A percentile compares a stretch with the other conserved stretches of the same genome.
These are phyloP conservation scores for Sericinus montela DNA, from an alignment of 2,888 invertebrate species.

Conservation along the genomic window DNA sequence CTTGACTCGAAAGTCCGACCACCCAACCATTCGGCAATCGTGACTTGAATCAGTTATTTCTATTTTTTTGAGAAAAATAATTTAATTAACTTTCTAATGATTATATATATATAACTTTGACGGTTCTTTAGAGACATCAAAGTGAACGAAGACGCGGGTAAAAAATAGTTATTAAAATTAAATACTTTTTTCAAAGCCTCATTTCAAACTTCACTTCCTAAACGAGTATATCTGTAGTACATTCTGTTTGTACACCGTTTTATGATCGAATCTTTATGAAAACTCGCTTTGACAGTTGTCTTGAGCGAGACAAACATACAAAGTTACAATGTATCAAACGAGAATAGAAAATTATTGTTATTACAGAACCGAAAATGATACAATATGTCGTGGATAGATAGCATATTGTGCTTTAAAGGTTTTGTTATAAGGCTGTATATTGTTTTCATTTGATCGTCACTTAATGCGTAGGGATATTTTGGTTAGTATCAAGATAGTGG, in stretches of 20 bases:
- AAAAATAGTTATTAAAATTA: too few species aligned
- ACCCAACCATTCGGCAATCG: too few species aligned
- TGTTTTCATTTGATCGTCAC: conserved; percentile 4
- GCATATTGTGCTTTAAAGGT: conserved; percentile 15
- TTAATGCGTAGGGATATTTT: conserved; percentile 24
- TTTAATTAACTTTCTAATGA: too few species aligned
- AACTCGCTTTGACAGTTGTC: conserved; percentile 59
- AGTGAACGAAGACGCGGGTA: too few species aligned
- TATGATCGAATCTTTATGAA: conserved; percentile 53
- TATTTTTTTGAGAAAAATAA: too few species aligned
- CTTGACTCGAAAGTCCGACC: too few species aligned
- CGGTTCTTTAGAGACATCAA: too few species aligned
- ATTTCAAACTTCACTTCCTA: neutral
- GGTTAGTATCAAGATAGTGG: conserved; percentile 41
- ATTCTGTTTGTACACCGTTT: conserved; percentile 33
- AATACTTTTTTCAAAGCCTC: too few species aligned
- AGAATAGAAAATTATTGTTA: conserved; percentile 3
- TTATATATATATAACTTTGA: too few species aligned
- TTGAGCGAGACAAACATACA: conserved; percentile 34
- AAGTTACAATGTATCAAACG: conserved; percentile 18
- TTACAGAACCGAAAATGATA: conserved; percentile 20
- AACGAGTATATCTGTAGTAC: neutral
- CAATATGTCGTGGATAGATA: conserved; percentile 9
- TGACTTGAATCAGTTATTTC: neutral
- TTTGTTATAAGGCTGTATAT: conserved; percentile 23